Conservation (phyloP, 2,113 vertebrate genomes). For the Bos indicus region DNA sequence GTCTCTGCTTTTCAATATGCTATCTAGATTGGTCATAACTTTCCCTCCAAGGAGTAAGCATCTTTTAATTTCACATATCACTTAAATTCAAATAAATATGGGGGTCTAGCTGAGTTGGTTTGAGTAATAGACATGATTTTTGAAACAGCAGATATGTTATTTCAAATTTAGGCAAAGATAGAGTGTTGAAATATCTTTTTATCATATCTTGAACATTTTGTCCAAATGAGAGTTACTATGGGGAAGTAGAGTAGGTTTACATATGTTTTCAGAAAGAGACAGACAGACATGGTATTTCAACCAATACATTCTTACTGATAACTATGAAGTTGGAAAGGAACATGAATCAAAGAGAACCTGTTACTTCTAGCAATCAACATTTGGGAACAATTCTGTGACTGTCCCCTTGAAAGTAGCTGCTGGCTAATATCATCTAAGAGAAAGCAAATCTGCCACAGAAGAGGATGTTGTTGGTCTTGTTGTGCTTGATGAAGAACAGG, state of each 20-base stretch:
- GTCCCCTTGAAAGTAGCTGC: not conserved
- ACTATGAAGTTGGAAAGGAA: not conserved
- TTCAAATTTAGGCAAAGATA: not conserved
- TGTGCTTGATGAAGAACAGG: conserved; percentile 83
- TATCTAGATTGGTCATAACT: too few relatives aligned
- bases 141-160: not conserved
- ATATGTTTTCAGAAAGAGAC: not conserved
- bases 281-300: not conserved
- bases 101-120: not conserved
- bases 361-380: not conserved
- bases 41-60: too few relatives aligned
- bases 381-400: not conserved
- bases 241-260: not conserved
- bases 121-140: not conserved
- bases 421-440: not conserved
- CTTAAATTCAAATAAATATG: not conserved
- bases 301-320: not conserved
- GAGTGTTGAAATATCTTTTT: not conserved
- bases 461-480: conserved; percentile 73
- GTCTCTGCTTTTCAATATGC: too few relatives aligned
- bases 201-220: not conserved
- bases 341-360: not conserved
- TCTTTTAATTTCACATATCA: not conserved
- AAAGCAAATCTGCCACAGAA: conserved; percentile 77
- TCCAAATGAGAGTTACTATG: not conserved